Percentiles rank a stretch among this genome's conserved stretches.
phyloP scores from a whole-genome alignment of 2,797 vertebrate genomes.

The Gorsachius magnificus region DNA sequence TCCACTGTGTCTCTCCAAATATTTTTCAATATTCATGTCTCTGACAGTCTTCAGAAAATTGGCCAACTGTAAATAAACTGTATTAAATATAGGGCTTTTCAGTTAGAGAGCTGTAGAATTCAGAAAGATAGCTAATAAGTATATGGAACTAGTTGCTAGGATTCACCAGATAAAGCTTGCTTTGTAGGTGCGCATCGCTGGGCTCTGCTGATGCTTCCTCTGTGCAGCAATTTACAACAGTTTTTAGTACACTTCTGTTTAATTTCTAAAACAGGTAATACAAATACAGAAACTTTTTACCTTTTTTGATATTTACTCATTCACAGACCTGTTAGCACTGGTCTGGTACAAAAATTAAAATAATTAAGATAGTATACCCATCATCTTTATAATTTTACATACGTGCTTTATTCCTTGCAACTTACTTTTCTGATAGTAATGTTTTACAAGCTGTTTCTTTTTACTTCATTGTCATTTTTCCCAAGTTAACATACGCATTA shows the following conservation, averaged over 20 bases:
- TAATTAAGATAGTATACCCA: background rate
- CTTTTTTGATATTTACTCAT: background rate
- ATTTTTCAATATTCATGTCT: background rate
- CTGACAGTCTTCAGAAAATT: background rate
- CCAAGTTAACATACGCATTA: background rate
- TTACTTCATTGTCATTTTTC: background rate
- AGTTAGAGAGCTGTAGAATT: background rate
- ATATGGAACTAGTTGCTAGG: background rate
- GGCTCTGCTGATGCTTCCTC: background rate
- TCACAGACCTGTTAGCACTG: background rate
- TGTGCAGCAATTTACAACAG: background rate
- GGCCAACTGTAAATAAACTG: background rate
- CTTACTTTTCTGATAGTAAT: background rate
- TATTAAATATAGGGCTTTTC: background rate
- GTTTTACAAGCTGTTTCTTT: background rate
- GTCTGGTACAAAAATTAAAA: background rate
- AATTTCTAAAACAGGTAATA: background rate
- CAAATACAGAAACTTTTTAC: background rate
- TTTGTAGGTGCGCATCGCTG: background rate
- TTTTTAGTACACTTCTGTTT: background rate
- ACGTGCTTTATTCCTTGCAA: background rate
- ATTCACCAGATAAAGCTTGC: background rate
- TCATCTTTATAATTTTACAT: background rate
- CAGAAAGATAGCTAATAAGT: background rate
- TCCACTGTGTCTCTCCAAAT: background rate